Evolutionary conservation across 2,113 vertebrate genomes (phyloP).

Genomic region (Barnardius zonarius): DNA sequence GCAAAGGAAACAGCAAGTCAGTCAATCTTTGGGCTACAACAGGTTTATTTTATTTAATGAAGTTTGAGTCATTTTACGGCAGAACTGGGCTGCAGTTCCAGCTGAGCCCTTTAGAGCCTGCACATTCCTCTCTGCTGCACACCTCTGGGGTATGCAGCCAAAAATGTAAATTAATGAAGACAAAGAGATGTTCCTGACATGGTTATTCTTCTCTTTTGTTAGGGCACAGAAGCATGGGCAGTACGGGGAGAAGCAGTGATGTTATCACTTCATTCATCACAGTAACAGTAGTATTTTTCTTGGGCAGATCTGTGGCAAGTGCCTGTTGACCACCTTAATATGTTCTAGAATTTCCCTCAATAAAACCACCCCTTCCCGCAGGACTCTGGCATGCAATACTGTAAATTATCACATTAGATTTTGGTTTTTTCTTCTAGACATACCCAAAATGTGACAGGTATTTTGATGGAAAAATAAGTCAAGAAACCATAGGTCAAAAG

Average conservation of each 20-base stretch:
- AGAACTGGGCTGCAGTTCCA: conserved; percentile 46
- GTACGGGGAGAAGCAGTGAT: neutral
- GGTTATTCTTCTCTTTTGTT: conserved; percentile 14
- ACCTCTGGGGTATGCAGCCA: conserved; percentile 15
- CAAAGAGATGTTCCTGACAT: conserved; percentile 26
- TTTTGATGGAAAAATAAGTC: neutral
- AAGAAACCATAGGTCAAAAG: neutral
- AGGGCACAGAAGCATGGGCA: neutral
- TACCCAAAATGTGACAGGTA: neutral
- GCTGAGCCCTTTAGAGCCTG: conserved; percentile 48
- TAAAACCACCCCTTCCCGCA: neutral
- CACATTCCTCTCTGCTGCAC: conserved; percentile 22
- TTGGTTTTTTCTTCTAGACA: neutral
- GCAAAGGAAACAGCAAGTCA: conserved; percentile 43
- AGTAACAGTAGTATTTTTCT: neutral
- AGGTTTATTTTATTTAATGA: conserved; percentile 62
- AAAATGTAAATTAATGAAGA: conserved; percentile 61
- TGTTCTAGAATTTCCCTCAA: neutral
- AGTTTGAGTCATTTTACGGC: conserved; percentile 40
- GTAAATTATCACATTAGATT: neutral
- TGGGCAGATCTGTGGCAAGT: neutral
- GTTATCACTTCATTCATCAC: neutral
- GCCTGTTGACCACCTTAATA: neutral
- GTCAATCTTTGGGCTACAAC: conserved; percentile 34
- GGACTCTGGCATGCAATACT: neutral